Evolutionary conservation across 2,113 vertebrate genomes (phyloP), one percentile per base, ranked within the genome.

Genomic region (Ranitomeya imitator): DNA sequence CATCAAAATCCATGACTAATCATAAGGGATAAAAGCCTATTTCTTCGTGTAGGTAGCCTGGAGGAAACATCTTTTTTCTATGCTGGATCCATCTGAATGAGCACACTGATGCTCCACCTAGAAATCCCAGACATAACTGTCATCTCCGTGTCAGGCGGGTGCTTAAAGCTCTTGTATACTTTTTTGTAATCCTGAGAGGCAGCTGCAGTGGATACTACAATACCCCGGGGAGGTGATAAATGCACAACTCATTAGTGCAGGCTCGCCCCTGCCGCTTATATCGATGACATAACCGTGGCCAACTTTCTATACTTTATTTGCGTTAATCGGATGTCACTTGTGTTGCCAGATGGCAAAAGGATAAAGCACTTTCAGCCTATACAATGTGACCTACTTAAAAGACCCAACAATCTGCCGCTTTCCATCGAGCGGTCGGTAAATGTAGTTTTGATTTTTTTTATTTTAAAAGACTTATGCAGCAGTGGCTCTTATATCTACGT

Each of bases 301-400:
- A 94, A 92, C 93, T 96, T 93, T 91, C 85, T 83, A 90, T 90
- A 92, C 91, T 93, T 26, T 90, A 92, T 94, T 93, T 93, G 92
- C 91, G 92, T 93, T 79, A 92, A 91, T 92, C 94, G 96, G 96
- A 95, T 92, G 90, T 90, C 95, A 95, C 94, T 93, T 93, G 93
- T 94, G 92, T 79, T 92, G 94, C 94, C 97, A 98, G 97, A 97
- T 97, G 96, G 97, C 93, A 91, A 92, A 79, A 96, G 94, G 93
- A 96, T 89, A 88, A 92, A 92, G 91, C 91, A 90, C 91, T 87
- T 90, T 92, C 83, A 51, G 74, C 92, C 92, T 90, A 91, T 90
- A 90, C 92, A 93, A 93, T 93, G 91, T 94, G 95, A 95, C 96
- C 96, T 94, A 96, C 92, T 96, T 97, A 90, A 86, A 89, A 16